These are phyloP conservation scores for Rachycentron canadum DNA, from an alignment of 2,797 vertebrate genomes.

Conservation along the genomic window DNA sequence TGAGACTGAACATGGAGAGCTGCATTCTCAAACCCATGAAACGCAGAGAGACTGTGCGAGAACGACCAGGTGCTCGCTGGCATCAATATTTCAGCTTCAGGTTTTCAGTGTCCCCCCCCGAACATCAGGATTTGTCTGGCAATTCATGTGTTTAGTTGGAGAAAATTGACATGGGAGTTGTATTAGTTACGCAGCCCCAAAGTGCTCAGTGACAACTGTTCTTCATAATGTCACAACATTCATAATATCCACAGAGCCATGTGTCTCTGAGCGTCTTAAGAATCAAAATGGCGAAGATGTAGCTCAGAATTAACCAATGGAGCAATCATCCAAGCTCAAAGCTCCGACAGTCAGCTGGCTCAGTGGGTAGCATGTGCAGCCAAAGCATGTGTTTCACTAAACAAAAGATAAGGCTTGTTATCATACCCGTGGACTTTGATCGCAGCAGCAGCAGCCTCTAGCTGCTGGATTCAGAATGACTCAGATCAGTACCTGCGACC, in stretches of 20 bases:
- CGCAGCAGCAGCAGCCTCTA: neutral
- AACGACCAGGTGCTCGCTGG: neutral
- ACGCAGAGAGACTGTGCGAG: neutral
- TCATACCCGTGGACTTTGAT: no score
- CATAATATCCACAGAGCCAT: no score
- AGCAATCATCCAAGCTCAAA: neutral
- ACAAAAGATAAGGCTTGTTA: neutral
- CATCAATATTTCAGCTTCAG: neutral
- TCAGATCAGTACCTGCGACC: no score
- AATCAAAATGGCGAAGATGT: no score
- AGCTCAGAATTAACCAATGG: no score
- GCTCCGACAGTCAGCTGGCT: neutral
- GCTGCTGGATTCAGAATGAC: neutral
- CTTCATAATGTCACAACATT: no score
- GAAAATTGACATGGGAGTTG: neutral
- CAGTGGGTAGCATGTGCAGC: neutral
- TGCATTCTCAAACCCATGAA: constrained; percentile 15
- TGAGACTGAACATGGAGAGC: constrained; percentile 26
- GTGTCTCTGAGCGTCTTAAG: no score
- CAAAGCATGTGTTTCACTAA: neutral
- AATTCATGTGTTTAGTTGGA: neutral
- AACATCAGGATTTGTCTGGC: neutral
- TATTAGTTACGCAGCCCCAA: neutral
- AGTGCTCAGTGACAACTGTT: neutral
- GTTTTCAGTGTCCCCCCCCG: neutral